A percentile compares a stretch with the other conserved stretches of the same genome.
Conservation (phyloP, 2,113 vertebrate species). For the Scatophagus argus region DNA sequence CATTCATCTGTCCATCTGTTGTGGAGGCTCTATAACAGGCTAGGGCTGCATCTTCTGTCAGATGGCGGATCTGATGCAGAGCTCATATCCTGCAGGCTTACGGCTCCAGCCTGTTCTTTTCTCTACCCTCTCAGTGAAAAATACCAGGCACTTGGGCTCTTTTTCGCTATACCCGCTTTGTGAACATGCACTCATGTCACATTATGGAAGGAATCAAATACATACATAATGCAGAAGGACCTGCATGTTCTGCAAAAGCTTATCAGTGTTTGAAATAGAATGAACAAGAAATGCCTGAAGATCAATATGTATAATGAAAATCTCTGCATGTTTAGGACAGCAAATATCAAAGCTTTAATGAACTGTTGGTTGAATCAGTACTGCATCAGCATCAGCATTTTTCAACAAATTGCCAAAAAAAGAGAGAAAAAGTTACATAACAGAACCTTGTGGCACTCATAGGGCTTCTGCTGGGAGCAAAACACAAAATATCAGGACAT, state of each 20-base stretch:
- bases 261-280: conserved; percentile 21
- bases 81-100: conserved; percentile 47
- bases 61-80: conserved; percentile 63
- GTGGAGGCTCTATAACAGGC: conserved; percentile 53
- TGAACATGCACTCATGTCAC: background rate
- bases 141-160: conserved; percentile 11
- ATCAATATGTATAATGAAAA: background rate
- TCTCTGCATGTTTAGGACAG: conserved; percentile 33
- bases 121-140: conserved; percentile 22
- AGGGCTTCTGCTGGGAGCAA: background rate
- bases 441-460: background rate
- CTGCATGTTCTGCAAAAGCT: background rate
- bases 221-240: background rate
- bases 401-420: background rate
- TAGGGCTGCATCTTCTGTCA: conserved; percentile 58
- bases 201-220: background rate
- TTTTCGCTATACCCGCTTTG: background rate
- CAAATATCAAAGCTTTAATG: conserved; percentile 54
- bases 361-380: conserved; percentile 45
- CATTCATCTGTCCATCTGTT: conserved; percentile 80
- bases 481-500: background rate
- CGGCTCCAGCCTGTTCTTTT: conserved; percentile 33
- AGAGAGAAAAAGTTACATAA: too few relatives aligned
- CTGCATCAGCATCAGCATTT: background rate
- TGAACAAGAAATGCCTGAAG: background rate